phyloP scores from a whole-genome alignment of 2,113 vertebrate genomes.

The Ochotona princeps region DNA sequence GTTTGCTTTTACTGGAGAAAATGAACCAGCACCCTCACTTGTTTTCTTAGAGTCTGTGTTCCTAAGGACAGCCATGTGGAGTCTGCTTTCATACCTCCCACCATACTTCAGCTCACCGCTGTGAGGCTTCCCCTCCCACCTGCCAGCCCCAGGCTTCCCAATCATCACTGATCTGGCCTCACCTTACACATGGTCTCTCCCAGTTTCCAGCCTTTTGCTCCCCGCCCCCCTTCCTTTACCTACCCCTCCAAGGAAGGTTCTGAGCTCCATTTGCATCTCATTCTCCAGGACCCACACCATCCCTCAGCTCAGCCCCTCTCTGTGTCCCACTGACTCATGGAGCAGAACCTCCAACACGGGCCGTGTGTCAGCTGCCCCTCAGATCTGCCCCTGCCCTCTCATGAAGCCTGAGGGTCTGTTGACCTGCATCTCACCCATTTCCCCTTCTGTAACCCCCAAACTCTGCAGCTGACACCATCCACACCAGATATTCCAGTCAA shows the following conservation, averaged over 20 bases:
- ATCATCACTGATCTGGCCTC: not conserved
- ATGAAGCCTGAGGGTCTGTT: not conserved
- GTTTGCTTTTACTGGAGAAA: not conserved
- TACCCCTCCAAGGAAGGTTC: not conserved
- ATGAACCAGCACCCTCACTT: not conserved
- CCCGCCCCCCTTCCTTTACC: not conserved
- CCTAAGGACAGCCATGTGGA: not conserved
- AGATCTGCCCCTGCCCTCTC: not conserved
- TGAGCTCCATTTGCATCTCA: not conserved
- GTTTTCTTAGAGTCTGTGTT: not conserved
- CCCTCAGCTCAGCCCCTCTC: not conserved
- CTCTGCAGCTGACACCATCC: not conserved
- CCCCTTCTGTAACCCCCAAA: not conserved
- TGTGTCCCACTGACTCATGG: not conserved
- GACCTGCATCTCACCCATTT: not conserved
- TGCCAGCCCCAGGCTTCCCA: not conserved
- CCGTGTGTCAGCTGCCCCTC: not conserved
- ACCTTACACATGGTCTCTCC: not conserved
- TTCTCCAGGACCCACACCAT: not conserved
- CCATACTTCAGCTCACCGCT: no score
- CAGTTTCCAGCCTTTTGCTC: not conserved
- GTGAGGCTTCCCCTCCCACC: not conserved
- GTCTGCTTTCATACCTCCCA: not conserved
- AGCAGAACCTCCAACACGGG: not conserved
- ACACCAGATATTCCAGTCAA: not conserved